Evolutionary conservation across 1,140 invertebrate species (phyloP), one percentile per base, ranked within the genome.

Genomic region (Drosophila elegans): DNA sequence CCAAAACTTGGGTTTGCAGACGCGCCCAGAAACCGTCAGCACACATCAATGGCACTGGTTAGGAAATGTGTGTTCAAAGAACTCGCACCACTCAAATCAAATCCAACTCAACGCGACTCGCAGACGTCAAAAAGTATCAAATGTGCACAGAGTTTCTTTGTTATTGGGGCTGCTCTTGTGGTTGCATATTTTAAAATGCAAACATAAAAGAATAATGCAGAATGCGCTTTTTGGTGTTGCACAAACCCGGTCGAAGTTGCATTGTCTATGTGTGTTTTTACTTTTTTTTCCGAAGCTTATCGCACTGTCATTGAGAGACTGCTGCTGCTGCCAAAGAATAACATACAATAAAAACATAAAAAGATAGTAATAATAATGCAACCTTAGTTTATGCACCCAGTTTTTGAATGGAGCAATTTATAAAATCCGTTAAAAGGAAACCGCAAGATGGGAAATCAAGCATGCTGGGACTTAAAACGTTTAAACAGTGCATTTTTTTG

Each of bases 1-100:
- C 46, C 38, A 68, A 44, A 48, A 34, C 13, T 42, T 68, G 7
- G 49, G 38, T 29, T 49, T 12, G 72, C 72, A 88, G 75, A 83
- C 83, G 83, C 83, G 56, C 83, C 83, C 83, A 79, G 45, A 76
- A 79, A 86, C 74, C 57, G 79, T 78, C 82, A 82, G 64, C 69
- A 86, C 53, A 56, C 71, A 88, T 88, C 83, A 69, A 67, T 74
- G 60, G 38, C 68, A 56, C 49, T 32, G 48, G 36, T 68, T 77
- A 69, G 63, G 32, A 71, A 71, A 68, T 57, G 67, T 71, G 63
- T 55, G 63, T 53, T 54, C 63, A 54, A 69, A 69, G 66, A 69
- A 69, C 48, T 55, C 62, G 36, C 42, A 39, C 10, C 29, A 48
- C 39, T 64, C 64, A 52, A 51, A 52, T 68, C 60, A 49, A 71